Evolutionary conservation across 2,888 invertebrate genomes (phyloP), one percentile per base, ranked within the genome.

Genomic region (Mimumesa dahlbomi): DNA sequence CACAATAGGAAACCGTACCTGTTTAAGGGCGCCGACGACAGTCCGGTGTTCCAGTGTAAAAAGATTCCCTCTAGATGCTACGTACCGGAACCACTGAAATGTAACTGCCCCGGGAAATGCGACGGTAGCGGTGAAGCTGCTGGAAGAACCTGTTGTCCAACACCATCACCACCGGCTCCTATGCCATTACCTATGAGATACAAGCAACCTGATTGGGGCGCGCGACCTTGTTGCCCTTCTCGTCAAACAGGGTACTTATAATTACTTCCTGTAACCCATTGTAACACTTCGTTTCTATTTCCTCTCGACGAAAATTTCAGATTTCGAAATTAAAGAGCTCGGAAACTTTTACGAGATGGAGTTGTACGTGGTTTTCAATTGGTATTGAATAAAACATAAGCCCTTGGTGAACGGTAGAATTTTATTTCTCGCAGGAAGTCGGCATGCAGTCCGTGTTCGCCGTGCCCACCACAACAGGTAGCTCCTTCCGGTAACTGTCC

Each of bases 1-100:
- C 82, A 81, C 50, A 83, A 88, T 43, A 75, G 74, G 25, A 84
- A 84, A 53, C 84, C 86, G 0, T 89, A 85, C 53, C 72, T 88
- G 1, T 89, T 89, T 67, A 88, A 88, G 25, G 73, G 82, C 1
- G 48, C 52, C 2, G 74, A 82, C 0, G 73, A 85, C 11, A 82
- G 84, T 53, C 85, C 88, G 0, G 76, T 87, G 0, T 86, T 86
- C 38, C 87, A 88, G 40, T 88, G 88, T 64, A 83, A 85, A 7
- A 82, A 64, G 40, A 71, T 87, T 11, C 75, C 83, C 2, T 82
- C 84, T 1, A 45, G 57, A 1, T 21, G 45, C 36, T 16, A 18
- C 13, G 59, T 57, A 45, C 49, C 63, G 18, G 45, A 25, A 0
- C 64, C 77, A 1, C 3, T 70, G 4, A 59, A 59, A 3, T 76